phyloP scores from a whole-genome alignment of 2,888 invertebrate genomes.

The Hydriomena furcata region DNA sequence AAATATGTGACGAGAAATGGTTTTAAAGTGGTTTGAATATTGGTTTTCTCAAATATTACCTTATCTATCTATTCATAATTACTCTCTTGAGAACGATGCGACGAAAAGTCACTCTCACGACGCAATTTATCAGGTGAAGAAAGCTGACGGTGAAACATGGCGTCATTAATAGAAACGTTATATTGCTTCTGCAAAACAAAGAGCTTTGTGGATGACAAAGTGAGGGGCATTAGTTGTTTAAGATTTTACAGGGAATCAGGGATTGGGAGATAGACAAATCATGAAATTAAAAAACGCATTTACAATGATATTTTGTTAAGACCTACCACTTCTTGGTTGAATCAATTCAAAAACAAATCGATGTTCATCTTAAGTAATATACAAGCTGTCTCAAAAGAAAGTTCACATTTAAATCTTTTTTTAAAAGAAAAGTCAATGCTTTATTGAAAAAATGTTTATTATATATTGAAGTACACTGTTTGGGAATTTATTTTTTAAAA shows the following conservation, averaged over 20 bases:
- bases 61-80: constrained; percentile 35
- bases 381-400: too few species aligned
- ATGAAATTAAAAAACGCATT: too few species aligned
- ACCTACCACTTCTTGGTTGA: too few species aligned
- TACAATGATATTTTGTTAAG: too few species aligned
- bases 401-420: too few species aligned
- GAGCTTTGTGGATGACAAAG: constrained; percentile 68
- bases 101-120: constrained; percentile 55
- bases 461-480: too few species aligned
- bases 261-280: not conserved
- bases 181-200: constrained; percentile 74
- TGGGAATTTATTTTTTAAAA: too few species aligned
- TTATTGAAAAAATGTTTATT: too few species aligned
- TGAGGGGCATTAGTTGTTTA: constrained; percentile 64
- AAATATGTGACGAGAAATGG: not conserved
- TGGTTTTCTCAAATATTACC: constrained; percentile 21
- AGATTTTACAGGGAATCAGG: constrained; percentile 51
- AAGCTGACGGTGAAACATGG: constrained; percentile 72
- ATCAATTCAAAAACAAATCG: too few species aligned
- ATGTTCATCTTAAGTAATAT: too few species aligned
- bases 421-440: too few species aligned
- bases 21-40: not conserved
- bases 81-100: constrained; percentile 35
- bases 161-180: constrained; percentile 74
- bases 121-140: constrained; percentile 63